Conservation (phyloP, 2,113 vertebrate species). For the Diphyllodes magnificus region DNA sequence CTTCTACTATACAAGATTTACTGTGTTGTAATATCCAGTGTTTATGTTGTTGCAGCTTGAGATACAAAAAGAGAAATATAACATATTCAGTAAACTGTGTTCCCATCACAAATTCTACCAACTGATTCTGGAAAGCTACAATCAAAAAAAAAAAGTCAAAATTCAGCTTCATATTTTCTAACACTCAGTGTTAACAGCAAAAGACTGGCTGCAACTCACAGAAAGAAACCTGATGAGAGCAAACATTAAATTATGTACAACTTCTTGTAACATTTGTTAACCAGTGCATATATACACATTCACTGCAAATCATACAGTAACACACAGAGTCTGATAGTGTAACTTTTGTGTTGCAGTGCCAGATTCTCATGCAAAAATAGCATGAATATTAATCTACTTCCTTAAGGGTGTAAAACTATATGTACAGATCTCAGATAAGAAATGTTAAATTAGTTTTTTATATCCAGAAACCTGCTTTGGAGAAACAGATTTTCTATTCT, state of each 20-base stretch:
- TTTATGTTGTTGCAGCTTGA: neutral
- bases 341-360: neutral
- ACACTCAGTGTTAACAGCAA: neutral
- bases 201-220: neutral
- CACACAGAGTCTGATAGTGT: neutral
- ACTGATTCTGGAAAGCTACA: neutral
- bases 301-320: neutral
- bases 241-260: neutral
- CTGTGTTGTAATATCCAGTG: neutral
- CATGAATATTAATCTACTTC: neutral
- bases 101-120: neutral
- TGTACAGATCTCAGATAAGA: neutral
- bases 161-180: neutral
- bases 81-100: neutral
- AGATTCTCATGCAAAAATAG: neutral
- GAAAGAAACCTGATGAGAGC: neutral
- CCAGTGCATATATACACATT: neutral
- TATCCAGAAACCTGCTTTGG: neutral
- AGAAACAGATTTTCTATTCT: neutral
- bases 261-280: neutral
- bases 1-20: neutral
- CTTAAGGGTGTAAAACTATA: neutral
- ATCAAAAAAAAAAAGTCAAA: neutral
- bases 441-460: neutral
- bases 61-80: neutral